A percentile compares a stretch with the other conserved stretches of the same genome.
These are phyloP conservation scores for Mobula hypostoma DNA, from an alignment of 2,113 vertebrate genomes.

Conservation along the genomic window DNA sequence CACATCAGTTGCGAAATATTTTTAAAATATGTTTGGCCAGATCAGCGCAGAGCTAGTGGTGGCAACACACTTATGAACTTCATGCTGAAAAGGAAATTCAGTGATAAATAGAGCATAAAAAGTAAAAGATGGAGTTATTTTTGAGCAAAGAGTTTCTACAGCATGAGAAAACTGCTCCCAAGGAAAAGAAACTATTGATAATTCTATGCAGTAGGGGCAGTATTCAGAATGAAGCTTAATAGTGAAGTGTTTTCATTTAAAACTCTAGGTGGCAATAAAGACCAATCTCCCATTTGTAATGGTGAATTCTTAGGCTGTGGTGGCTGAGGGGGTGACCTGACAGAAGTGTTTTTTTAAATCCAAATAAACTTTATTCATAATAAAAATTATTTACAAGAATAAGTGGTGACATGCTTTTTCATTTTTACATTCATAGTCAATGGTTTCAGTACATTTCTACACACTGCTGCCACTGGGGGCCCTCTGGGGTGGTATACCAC, in stretches of 20 bases:
- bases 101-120: background rate
- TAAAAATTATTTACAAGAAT: no score
- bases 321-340: no score
- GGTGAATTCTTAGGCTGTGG: background rate
- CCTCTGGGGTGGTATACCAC: no score
- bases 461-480: no score
- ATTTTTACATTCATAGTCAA: no score
- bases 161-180: background rate
- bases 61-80: background rate
- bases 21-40: background rate
- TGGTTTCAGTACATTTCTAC: no score
- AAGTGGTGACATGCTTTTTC: no score
- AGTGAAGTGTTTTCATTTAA: background rate
- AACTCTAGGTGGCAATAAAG: slow-evolving; percentile 15
- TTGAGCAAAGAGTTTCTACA: no score
- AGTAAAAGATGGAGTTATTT: background rate
- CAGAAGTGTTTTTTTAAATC: no score
- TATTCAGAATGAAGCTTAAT: no score
- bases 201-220: no score
- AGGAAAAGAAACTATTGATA: background rate
- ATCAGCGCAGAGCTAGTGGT: background rate
- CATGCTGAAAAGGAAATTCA: background rate
- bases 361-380: no score
- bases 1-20: background rate
- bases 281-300: background rate